Conservation (phyloP, 1,140 invertebrate genomes). For the Aplysia californica region DNA sequence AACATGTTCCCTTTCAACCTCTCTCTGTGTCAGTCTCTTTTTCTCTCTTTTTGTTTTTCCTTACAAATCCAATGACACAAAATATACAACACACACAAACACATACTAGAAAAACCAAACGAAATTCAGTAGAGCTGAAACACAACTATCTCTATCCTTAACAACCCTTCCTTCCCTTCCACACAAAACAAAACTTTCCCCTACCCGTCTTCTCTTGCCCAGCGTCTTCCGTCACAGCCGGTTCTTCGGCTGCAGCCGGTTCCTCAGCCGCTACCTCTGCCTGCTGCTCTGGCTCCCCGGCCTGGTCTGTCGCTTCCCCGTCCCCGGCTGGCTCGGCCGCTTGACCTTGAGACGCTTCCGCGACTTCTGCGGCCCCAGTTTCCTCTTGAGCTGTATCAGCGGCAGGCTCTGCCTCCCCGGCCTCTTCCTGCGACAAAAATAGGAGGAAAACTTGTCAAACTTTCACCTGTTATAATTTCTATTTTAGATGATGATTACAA, state of each 20-base stretch:
- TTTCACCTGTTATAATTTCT: no score
- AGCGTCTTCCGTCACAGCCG: constrained; percentile 13
- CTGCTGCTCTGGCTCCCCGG: no score
- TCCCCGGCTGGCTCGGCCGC: no score
- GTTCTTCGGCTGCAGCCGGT: constrained; percentile 16
- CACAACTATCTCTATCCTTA: no score
- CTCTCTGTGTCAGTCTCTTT: constrained; percentile 16
- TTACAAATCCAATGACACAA: constrained; percentile 11
- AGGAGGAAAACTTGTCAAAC: no score
- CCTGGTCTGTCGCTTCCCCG: no score
- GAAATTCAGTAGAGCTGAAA: no score
- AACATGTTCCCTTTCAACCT: constrained; percentile 7
- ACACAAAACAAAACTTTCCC: constrained; percentile 17
- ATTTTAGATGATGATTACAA: no score
- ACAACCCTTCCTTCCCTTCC: constrained; percentile 17
- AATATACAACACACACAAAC: not conserved
- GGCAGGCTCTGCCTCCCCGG: constrained; percentile 3
- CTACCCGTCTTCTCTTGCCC: constrained; percentile 2
- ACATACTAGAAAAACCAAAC: not conserved
- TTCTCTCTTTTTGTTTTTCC: constrained; percentile 17
- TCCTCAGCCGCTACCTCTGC: no score
- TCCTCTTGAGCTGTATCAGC: constrained; percentile 6
- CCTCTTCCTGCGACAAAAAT: not conserved
- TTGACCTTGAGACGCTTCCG: no score
- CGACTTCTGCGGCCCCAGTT: constrained; percentile 17